Evolutionary conservation across 2,888 invertebrate species (phyloP), one percentile per base, ranked within the genome.

Genomic region (Aethes cnicana): DNA sequence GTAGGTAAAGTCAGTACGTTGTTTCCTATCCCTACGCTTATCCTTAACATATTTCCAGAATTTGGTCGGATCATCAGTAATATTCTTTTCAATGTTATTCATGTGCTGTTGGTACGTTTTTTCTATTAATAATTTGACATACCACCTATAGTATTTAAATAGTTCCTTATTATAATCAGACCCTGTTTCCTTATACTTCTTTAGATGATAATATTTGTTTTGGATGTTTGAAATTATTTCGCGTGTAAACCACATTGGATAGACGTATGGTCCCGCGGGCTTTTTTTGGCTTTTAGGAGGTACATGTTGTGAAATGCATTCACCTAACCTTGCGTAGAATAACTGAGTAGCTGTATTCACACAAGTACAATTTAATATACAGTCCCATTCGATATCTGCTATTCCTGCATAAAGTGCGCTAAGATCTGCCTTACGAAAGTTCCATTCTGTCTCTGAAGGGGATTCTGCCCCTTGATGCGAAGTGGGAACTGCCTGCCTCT

Each of bases 41-140:
- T 37, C 36, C 21, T 37, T 37, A 21, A 37, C 21, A 11, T 37
- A 23, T 7, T 37, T 21, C 36, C 36, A 37, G 9, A 37, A 37
- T 11, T 37, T 37, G n/a, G 3, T 21, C 11, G 36, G 36, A 21
- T 12, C n/a, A 21, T 5, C 21, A 2, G 21, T 11, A 23, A 37
- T 37, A 20, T 2, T 6, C n/a, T 9, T 23, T 23, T 37, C 21
- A 2, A 37, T 5, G 11, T 7, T 21, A 3, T 11, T 8, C 3
- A 33, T 16, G 33, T 33, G 8, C 11, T 6, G 33, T 7, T 33
- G 14, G 4, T 33, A 17, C 14, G 33, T 8, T 33, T n/a, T 7
- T 16, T n/a, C n/a, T 1, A 33, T 33, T 17, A 33, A 3, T 1
- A 9, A 4, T 21, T 36, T 36, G n/a, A 36, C 11, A n/a, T 36